Conservation (phyloP, 1,140 invertebrate species). For the Gerris buenoi region DNA sequence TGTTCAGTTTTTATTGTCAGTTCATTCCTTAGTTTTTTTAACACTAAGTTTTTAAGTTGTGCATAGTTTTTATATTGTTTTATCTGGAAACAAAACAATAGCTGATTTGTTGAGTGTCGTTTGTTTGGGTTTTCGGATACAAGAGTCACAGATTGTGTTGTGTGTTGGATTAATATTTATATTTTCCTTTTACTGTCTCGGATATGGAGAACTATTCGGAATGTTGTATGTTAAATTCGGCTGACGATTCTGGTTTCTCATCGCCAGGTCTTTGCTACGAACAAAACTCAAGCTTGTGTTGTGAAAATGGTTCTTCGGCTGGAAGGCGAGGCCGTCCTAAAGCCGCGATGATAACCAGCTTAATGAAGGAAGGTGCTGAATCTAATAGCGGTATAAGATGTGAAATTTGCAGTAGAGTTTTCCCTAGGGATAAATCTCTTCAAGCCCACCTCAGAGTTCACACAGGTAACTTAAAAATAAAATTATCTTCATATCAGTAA, state of each 20-base stretch:
- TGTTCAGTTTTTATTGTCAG: too few species aligned
- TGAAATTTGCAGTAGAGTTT: conserved; percentile 54
- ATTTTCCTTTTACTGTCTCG: too few species aligned
- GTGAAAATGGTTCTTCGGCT: background rate
- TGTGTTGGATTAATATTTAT: too few species aligned
- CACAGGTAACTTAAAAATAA: conserved; percentile 46
- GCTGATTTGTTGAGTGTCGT: too few species aligned
- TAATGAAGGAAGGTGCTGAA: conserved; percentile 56
- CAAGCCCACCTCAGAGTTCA: conserved; percentile 68
- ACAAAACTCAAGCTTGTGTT: background rate
- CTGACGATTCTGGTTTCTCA: background rate
- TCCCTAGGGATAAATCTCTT: conserved; percentile 63
- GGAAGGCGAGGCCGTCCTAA: conserved; percentile 45
- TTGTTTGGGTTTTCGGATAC: too few species aligned
- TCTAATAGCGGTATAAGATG: conserved; percentile 60
- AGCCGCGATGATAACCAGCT: conserved; percentile 49
- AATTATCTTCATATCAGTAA: too few species aligned
- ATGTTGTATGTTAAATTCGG: too few species aligned
- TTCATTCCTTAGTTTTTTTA: too few species aligned
- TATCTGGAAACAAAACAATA: too few species aligned
- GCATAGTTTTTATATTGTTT: too few species aligned
- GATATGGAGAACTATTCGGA: background rate
- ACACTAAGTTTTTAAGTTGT: too few species aligned
- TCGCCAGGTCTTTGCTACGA: background rate
- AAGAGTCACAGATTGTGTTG: too few species aligned